phyloP scores from a whole-genome alignment of 2,113 vertebrate species.

The Emydura subglobosa region DNA sequence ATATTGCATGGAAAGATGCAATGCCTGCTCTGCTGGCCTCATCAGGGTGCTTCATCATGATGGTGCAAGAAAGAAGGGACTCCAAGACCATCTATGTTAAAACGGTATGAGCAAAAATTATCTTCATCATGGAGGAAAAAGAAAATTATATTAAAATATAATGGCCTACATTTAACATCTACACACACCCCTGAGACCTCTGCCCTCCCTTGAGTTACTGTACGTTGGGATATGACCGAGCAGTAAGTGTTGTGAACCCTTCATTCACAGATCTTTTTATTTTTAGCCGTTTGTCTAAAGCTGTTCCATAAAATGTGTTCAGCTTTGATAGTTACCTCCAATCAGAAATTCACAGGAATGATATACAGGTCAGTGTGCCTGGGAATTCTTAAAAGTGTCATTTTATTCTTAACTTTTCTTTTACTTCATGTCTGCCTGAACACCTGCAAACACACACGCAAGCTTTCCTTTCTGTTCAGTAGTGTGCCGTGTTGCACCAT shows the following conservation, averaged over 20 bases:
- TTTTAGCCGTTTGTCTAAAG: conserved; percentile 23
- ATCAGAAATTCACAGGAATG: conserved; percentile 8
- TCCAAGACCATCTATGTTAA: conserved; percentile 31
- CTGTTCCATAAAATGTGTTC: background rate
- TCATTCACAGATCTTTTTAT: background rate
- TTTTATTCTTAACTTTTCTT: background rate
- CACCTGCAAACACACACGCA: background rate
- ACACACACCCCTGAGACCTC: conserved; percentile 39
- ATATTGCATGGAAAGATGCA: background rate
- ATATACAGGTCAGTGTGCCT: background rate
- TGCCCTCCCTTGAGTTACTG: conserved; percentile 44
- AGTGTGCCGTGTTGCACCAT: conserved; percentile 40
- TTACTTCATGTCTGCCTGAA: conserved; percentile 16
- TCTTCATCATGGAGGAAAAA: conserved; percentile 52
- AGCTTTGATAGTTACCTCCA: conserved; percentile 33
- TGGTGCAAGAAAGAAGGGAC: conserved; percentile 37
- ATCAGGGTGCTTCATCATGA: conserved; percentile 52
- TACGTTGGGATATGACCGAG: conserved; percentile 26
- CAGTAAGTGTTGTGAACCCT: conserved; percentile 34
- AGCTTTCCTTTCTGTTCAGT: conserved; percentile 13
- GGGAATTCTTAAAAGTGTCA: conserved; percentile 16
- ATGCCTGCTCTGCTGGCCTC: conserved; percentile 21
- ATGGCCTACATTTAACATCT: conserved; percentile 60
- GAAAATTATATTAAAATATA: conserved; percentile 61
- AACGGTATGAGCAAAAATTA: background rate